phyloP scores from a whole-genome alignment of 2,797 vertebrate genomes.

The Epinephelus malabaricus region DNA sequence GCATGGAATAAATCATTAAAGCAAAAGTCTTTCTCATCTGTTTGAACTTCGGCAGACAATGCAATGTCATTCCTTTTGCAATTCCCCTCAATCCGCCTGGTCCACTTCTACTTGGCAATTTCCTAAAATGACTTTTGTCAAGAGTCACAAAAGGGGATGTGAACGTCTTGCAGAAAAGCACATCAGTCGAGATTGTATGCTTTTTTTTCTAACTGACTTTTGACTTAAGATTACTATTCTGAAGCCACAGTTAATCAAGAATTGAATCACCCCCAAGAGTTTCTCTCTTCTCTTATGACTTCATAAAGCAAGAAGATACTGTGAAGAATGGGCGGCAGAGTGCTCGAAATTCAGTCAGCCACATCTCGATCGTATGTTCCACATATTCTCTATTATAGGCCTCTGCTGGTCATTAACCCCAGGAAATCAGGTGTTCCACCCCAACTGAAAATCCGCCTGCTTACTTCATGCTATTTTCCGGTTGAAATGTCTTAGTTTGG shows the following conservation, averaged over 20 bases:
- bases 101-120: background rate
- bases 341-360: slow-evolving; percentile 29
- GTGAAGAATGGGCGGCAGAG: slow-evolving; percentile 1
- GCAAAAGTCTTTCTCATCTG: background rate
- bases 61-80: background rate
- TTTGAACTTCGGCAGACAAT: background rate
- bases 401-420: slow-evolving; percentile 73
- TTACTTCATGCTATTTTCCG: slow-evolving; percentile 76
- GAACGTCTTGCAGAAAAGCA: background rate
- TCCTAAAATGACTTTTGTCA: background rate
- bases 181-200: no score
- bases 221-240: background rate
- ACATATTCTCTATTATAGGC: slow-evolving; percentile 35
- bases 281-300: slow-evolving; percentile 17
- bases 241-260: background rate
- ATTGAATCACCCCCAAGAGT: background rate
- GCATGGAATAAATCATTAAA: background rate
- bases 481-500: slow-evolving; percentile 75
- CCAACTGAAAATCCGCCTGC: slow-evolving; percentile 65
- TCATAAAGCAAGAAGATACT: slow-evolving; percentile 20
- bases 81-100: background rate
- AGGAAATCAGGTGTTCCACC: slow-evolving; percentile 76
- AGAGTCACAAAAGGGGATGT: background rate
- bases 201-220: no score
- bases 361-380: slow-evolving; percentile 52